Conservation (phyloP, 1,140 invertebrate genomes). For the Oscheius sp. region DNA sequence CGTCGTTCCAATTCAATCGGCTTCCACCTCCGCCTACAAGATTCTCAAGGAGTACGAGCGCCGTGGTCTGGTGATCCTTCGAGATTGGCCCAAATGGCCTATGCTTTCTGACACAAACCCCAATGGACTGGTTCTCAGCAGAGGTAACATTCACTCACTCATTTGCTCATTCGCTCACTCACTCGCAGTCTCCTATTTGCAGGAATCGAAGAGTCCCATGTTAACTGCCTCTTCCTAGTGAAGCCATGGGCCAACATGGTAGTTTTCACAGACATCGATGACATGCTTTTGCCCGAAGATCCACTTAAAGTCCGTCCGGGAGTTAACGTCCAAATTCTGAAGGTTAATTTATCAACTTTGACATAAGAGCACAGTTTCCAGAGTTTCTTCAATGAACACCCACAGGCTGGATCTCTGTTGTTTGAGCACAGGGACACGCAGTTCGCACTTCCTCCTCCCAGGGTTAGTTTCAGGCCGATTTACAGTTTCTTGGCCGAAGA, state of each 20-base stretch:
- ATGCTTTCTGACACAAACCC: conserved; percentile 59
- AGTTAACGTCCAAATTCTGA: conserved; percentile 51
- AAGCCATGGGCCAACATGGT: conserved; percentile 59
- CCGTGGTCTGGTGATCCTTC: conserved; percentile 53
- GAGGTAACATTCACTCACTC: no score
- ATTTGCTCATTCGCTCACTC: background rate
- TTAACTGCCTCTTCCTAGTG: conserved; percentile 59
- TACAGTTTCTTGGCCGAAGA: background rate
- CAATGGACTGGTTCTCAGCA: conserved; percentile 58
- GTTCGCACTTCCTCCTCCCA: conserved; percentile 50
- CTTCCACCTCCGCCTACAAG: conserved; percentile 46
- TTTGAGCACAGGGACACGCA: conserved; percentile 60
- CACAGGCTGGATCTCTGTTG: conserved; percentile 57
- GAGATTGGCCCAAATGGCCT: conserved; percentile 60
- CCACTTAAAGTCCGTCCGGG: conserved; percentile 44
- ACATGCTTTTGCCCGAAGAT: conserved; percentile 56
- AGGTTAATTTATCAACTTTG: conserved; percentile 35
- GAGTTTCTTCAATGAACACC: conserved; percentile 55
- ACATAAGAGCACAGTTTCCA: no score
- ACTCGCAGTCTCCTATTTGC: background rate
- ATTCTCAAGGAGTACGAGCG: conserved; percentile 55
- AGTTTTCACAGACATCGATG: conserved; percentile 60
- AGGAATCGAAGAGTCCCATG: conserved; percentile 59
- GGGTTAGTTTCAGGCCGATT: background rate
- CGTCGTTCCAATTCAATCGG: conserved; percentile 58